These are phyloP conservation scores for Gymnothorax reevesii DNA, from an alignment of 2,797 vertebrate genomes.

Conservation along the genomic window DNA sequence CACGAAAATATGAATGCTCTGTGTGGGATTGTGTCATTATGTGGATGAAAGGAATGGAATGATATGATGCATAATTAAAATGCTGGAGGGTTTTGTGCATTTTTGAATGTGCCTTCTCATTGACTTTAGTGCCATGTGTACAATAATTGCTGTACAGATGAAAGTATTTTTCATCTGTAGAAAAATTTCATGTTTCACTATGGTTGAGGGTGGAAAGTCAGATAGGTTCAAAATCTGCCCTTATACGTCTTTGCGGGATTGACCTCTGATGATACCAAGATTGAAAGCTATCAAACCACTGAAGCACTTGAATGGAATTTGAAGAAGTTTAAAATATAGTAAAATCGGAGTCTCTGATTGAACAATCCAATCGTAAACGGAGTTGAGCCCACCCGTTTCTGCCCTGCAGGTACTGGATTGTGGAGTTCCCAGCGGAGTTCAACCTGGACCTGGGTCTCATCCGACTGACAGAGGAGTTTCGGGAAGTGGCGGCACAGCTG, in stretches of 20 bases:
- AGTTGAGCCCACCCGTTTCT: not conserved
- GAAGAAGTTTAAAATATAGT: not conserved
- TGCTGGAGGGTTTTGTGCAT: not conserved
- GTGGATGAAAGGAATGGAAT: not conserved
- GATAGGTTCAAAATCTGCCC: not conserved
- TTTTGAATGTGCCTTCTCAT: too few species aligned
- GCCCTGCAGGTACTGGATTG: conserved; percentile 89
- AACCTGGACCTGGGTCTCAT: conserved; percentile 93
- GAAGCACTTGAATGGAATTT: not conserved
- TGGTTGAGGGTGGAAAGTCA: not conserved
- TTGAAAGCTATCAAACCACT: not conserved
- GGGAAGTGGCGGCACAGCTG: conserved; percentile 81
- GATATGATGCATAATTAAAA: not conserved
- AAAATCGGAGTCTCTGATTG: not conserved
- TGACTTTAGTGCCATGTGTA: not conserved
- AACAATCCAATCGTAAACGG: not conserved
- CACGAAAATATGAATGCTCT: not conserved
- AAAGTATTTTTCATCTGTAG: not conserved
- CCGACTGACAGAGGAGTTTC: conserved; percentile 88
- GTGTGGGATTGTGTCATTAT: not conserved
- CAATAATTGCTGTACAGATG: not conserved
- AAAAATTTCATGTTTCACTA: not conserved
- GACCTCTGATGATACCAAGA: not conserved
- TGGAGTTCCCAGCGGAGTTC: conserved; percentile 95
- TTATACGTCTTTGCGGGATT: not conserved